Conservation (phyloP, 2,888 invertebrate genomes). For the Phanerotoma sp. region DNA sequence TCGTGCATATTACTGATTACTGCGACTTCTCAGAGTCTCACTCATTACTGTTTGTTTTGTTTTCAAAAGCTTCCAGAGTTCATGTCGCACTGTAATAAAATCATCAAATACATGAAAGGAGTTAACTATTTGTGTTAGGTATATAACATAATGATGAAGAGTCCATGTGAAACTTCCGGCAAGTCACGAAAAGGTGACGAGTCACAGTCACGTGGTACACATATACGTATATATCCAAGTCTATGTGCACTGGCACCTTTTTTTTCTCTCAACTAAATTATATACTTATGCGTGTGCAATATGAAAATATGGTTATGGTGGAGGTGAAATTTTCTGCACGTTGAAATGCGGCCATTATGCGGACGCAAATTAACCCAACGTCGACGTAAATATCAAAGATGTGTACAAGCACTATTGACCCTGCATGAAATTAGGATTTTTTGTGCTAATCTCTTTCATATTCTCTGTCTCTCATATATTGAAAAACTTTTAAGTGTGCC, state of each 20-base stretch:
- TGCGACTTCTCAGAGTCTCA: too few species aligned
- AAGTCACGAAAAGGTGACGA: conserved; percentile 11
- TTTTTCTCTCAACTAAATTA: conserved; percentile 9
- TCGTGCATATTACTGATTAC: too few species aligned
- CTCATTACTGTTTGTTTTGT: too few species aligned
- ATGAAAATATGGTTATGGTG: conserved; percentile 15
- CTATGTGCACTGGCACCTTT: conserved; percentile 9
- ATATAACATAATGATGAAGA: conserved; percentile 3
- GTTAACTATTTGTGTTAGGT: not conserved
- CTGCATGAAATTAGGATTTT: not conserved
- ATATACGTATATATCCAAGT: too few species aligned
- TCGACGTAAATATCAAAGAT: conserved; percentile 48
- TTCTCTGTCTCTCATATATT: not conserved
- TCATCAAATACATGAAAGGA: not conserved
- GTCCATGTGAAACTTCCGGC: conserved; percentile 2
- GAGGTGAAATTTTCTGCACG: conserved; percentile 18
- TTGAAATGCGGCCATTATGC: conserved; percentile 37
- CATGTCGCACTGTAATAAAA: not conserved
- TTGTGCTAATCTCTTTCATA: not conserved
- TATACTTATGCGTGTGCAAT: not conserved
- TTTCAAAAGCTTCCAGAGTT: too few species aligned
- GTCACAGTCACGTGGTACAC: conserved; percentile 10
- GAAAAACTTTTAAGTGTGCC: not conserved
- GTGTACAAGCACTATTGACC: conserved; percentile 18
- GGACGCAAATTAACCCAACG: conserved; percentile 43